Evolutionary conservation across 2,888 invertebrate species (phyloP).

Genomic region (Spilarctia lutea): DNA sequence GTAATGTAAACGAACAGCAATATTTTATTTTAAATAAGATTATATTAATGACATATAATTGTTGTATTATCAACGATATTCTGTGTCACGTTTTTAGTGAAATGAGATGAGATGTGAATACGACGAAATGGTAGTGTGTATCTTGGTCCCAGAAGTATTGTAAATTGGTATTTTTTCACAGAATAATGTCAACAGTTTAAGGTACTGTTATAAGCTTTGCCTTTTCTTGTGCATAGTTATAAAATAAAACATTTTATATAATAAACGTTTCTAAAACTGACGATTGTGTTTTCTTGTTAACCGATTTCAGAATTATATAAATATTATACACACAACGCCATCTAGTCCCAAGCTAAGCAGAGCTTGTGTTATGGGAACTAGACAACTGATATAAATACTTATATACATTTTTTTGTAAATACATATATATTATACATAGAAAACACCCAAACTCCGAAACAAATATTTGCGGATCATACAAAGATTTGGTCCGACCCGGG

Average conservation of each 20-base stretch:
- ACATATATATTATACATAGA: too few relatives aligned
- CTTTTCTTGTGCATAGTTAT: conserved; percentile 45
- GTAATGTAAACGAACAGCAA: too few relatives aligned
- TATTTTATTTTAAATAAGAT: too few relatives aligned
- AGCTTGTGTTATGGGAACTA: too few relatives aligned
- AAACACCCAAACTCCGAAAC: too few relatives aligned
- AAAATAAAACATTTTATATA: conserved; percentile 47
- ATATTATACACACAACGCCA: too few relatives aligned
- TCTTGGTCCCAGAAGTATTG: conserved; percentile 25
- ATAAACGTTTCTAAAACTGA: conserved; percentile 45
- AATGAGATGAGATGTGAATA: conserved; percentile 31
- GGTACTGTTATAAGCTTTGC: conserved; percentile 47
- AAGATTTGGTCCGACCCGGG: too few relatives aligned
- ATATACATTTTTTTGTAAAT: too few relatives aligned
- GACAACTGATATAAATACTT: too few relatives aligned
- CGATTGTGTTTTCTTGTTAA: conserved; percentile 11
- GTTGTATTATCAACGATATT: not conserved
- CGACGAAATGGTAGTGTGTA: conserved; percentile 16
- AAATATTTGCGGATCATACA: too few relatives aligned
- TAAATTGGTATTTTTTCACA: conserved; percentile 49
- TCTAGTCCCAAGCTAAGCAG: too few relatives aligned
- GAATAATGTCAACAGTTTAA: conserved; percentile 35
- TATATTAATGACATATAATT: not conserved
- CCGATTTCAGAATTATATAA: not conserved
- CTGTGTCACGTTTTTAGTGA: conserved; percentile 20